A percentile compares a stretch with the other conserved stretches of the same genome.
These are phyloP conservation scores for Thunnus maccoyii DNA, from an alignment of 2,113 vertebrate genomes.

Conservation along the genomic window DNA sequence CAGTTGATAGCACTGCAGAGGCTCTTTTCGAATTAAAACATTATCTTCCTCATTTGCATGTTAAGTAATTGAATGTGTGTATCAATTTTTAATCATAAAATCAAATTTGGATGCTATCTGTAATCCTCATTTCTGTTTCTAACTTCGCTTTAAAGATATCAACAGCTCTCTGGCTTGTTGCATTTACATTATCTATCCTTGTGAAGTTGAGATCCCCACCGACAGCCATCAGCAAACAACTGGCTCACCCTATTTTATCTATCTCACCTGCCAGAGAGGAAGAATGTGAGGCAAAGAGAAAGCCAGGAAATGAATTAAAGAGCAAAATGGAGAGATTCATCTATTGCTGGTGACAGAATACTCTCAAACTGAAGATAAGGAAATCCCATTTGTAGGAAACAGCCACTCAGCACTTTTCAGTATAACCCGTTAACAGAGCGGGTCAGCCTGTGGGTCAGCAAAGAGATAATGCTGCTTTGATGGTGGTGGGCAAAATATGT, in stretches of 20 bases:
- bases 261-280: conserved; percentile 44
- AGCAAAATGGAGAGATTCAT: conserved; percentile 62
- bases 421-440: conserved; percentile 62
- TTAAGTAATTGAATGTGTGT: conserved; percentile 47
- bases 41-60: conserved; percentile 46
- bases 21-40: conserved; percentile 9
- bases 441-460: conserved; percentile 65
- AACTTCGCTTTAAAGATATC: background rate
- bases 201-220: conserved; percentile 14
- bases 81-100: conserved; percentile 52
- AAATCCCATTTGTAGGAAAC: conserved; percentile 76
- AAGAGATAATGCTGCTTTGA: conserved; percentile 57
- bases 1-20: conserved; percentile 19
- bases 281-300: conserved; percentile 42
- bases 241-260: conserved; percentile 42
- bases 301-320: conserved; percentile 67
- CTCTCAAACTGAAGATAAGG: conserved; percentile 73
- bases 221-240: conserved; percentile 30
- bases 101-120: conserved; percentile 28
- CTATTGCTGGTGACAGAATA: conserved; percentile 68
- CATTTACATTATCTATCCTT: background rate
- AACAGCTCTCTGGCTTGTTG: background rate
- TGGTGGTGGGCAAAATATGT: conserved; percentile 33
- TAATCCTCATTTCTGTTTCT: conserved; percentile 16
- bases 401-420: conserved; percentile 71